Base-by-base conservation (phyloP, 2,113 vertebrate genomes). In the Nothocercus nigrocapillus region DNA sequence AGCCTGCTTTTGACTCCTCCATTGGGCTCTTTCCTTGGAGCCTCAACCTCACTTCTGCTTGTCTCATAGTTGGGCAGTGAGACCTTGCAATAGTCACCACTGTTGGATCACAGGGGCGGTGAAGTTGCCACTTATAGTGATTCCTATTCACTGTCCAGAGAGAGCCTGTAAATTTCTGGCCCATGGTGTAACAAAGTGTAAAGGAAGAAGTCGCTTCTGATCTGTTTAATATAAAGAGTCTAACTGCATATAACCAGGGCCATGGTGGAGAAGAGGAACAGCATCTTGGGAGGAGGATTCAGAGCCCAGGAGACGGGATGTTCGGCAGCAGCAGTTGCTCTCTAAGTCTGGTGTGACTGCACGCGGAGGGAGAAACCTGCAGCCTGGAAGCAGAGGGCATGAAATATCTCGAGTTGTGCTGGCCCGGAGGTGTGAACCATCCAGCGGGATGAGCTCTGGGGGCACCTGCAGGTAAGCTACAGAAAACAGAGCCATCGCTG, bases 1-100 rank as follows among this genome's bases (percentile, higher is more conserved):
- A 91, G 15, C 28, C 7, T 9, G 24, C 59, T 82, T 88, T 10
- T 67, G 19, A 20, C 11, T 63, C 15, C 7, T 74, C 5, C 2
- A 7, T 20, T 40, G 49, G 36, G 17, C 28, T 85, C 5, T n/a
- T 47, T 68, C 44, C 18, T 59, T 45, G 40, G 49, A 75, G 25
- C 10, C 59, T 7, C 53, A 45, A 19, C 0, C 0, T 25, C 25
- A 34, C 34, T 72, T 54, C 18, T 51, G 11, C 44, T 82, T 38
- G 54, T 32, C 84, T 38, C 12, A 2, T 44, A 38, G 30, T 45
- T 67, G 34, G 22, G 64, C 56, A 49, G 32, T 3, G 1, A 36
- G 11, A 58, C 12, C 59, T 42, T 73, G 27, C 25, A 32, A n/a
- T 36, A 70, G 58, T 36, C 32, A 19, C 40, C 24, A 14, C 68